These are phyloP conservation scores for Atrichornis clamosus DNA, from an alignment of 2,113 vertebrate species.

Conservation along the genomic window DNA sequence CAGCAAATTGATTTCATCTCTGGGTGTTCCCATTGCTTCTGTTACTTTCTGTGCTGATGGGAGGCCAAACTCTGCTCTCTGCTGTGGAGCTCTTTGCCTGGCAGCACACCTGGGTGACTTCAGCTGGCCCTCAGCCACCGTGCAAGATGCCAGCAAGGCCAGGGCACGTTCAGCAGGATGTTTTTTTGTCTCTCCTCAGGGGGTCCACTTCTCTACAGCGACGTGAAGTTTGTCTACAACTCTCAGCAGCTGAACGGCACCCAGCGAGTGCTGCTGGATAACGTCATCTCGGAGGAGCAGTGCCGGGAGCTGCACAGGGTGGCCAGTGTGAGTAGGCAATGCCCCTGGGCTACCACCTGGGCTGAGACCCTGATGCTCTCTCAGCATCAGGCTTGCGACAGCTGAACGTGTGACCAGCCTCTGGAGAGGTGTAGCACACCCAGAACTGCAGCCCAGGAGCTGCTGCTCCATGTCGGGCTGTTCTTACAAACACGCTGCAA, in stretches of 20 bases:
- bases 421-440: not conserved
- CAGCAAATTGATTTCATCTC: not conserved
- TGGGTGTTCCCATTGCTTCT: not conserved
- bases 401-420: not conserved
- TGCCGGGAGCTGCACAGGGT: slow-evolving; percentile 84
- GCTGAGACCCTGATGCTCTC: not conserved
- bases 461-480: not conserved
- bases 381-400: not conserved
- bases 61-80: not conserved
- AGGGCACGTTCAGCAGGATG: not conserved
- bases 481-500: not conserved
- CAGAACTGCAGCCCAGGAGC: not conserved
- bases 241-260: slow-evolving; percentile 88
- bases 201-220: slow-evolving; percentile 84
- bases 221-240: slow-evolving; percentile 84
- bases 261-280: slow-evolving; percentile 90
- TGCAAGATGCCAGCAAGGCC: not conserved
- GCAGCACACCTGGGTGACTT: rapidly evolving
- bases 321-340: slow-evolving; percentile 79
- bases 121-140: not conserved
- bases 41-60: not conserved
- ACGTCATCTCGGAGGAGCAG: slow-evolving; percentile 85
- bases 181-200: slow-evolving; percentile 69
- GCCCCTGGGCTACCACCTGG: not conserved
- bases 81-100: not conserved